These are phyloP conservation scores for Trididemnum miniatum DNA, from an alignment of 23 tunicate species.

Conservation along the genomic window DNA sequence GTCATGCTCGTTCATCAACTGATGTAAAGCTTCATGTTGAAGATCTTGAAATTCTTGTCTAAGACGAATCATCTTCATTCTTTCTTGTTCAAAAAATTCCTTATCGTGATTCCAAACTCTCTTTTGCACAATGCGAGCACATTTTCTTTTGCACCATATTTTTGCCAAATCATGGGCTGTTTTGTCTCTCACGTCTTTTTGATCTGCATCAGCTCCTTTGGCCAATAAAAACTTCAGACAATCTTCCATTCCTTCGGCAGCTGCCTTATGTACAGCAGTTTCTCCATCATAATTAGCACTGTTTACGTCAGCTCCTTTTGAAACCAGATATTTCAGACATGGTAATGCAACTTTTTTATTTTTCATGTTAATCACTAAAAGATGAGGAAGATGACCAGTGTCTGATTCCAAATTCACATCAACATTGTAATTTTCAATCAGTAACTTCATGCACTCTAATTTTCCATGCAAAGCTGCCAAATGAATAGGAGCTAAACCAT, in stretches of 20 bases:
- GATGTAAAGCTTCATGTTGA: conserved; percentile 70
- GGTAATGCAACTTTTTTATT: conserved; percentile 33
- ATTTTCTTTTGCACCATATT: conserved; percentile 71
- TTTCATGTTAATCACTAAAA: conserved; percentile 61
- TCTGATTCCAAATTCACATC: conserved; percentile 56
- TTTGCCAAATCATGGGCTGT: conserved; percentile 59
- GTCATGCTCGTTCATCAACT: conserved; percentile 68
- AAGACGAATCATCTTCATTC: conserved; percentile 27
- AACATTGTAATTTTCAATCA: conserved; percentile 69
- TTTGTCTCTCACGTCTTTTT: conserved; percentile 36
- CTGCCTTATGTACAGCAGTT: conserved; percentile 68
- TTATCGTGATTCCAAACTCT: conserved; percentile 61
- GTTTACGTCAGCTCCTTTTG: conserved; percentile 60
- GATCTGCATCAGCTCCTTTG: conserved; percentile 36
- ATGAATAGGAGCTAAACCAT: conserved; percentile 78
- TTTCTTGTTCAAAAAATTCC: conserved; percentile 13
- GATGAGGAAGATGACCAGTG: conserved; percentile 66
- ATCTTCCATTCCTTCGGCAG: conserved; percentile 61
- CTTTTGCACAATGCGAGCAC: conserved; percentile 61
- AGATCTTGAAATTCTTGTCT: conserved; percentile 11
- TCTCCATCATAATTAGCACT: conserved; percentile 43
- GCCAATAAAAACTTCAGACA: conserved; percentile 41
- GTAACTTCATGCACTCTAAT: conserved; percentile 55
- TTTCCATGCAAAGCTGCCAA: conserved; percentile 83
- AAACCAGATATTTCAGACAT: conserved; percentile 68